Base-by-base conservation (phyloP, 2,888 invertebrate species). In the Nomada ruficornis region DNA sequence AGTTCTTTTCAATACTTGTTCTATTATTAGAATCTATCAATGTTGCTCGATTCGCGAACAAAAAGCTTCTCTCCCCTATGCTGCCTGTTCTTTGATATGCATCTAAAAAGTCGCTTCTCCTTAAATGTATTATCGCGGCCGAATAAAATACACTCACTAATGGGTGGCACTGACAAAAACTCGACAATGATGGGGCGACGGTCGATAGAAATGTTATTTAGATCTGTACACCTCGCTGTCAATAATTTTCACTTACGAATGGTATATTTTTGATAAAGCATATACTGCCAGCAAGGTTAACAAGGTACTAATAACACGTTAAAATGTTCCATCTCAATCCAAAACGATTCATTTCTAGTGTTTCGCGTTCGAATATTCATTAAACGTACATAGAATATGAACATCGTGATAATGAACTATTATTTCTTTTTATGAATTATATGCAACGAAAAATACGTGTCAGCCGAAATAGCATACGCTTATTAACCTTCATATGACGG, bases 11-110 rank as follows among this genome's bases (percentile, higher is more conserved):
- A 82, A 71, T 63, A 70, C 60, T 23, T 62, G 67, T 82, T 82
- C 82, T 76, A 82, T 82, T 82, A 82, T 82, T 82, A 81, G 77
- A 64, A 57, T 44, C 64, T 50, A 72, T 44, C 60, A 63, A 73
- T 82, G 83, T 82, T 80, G 52, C 75, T 82, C 77, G 83, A 70
- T 77, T 67, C 69, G n/a, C 54, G 68, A 77, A 68, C 67, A 69
- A 76, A 82, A 82, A 68, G 57, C 47, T 69, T 72, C 13, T 13
- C 68, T 77, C 65, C 57, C 72, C 54, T 60, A 52, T 69, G 47
- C 60, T 69, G 67, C 55, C 55, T 62, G 55, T 82, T 83, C 83
- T 83, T 77, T 77, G 77, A 77, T 83, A 73, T 82, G 68, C 64
- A 82, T 76, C 68, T 47, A 69, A 77, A 82, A 72, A 82, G 82